Evolutionary conservation across 2,113 vertebrate species (phyloP).

Genomic region (Crocuta crocuta): DNA sequence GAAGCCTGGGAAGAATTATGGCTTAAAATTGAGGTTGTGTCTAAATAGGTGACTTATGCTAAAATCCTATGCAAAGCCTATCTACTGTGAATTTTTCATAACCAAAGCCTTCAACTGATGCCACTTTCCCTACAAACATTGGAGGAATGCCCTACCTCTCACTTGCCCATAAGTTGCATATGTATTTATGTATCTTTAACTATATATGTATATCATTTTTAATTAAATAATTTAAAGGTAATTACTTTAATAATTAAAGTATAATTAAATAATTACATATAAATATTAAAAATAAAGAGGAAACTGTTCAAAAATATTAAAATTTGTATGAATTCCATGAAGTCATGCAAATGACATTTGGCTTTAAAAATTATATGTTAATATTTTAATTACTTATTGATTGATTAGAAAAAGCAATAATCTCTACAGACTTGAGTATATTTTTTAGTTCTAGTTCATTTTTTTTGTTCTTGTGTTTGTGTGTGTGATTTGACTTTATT

Average conservation of each 20-base stretch:
- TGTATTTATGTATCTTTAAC: neutral
- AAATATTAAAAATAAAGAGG: neutral
- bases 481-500: no score
- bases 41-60: slow-evolving; percentile 41
- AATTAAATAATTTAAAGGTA: no score
- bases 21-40: slow-evolving; percentile 51
- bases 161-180: neutral
- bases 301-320: neutral
- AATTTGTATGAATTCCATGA: slow-evolving; percentile 1
- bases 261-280: no score
- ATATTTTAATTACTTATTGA: neutral
- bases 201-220: neutral
- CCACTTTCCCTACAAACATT: neutral
- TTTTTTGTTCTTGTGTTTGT: no score
- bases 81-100: slow-evolving; percentile 10
- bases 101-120: neutral
- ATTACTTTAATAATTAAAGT: no score
- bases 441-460: no score
- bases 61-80: slow-evolving; percentile 35
- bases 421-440: neutral
- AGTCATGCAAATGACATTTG: neutral
- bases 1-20: slow-evolving; percentile 52
- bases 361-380: neutral
- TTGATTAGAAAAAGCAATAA: neutral
- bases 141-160: neutral